These are phyloP conservation scores for Etia nguti DNA, from an alignment of 2,113 vertebrate genomes.

Conservation along the genomic window DNA sequence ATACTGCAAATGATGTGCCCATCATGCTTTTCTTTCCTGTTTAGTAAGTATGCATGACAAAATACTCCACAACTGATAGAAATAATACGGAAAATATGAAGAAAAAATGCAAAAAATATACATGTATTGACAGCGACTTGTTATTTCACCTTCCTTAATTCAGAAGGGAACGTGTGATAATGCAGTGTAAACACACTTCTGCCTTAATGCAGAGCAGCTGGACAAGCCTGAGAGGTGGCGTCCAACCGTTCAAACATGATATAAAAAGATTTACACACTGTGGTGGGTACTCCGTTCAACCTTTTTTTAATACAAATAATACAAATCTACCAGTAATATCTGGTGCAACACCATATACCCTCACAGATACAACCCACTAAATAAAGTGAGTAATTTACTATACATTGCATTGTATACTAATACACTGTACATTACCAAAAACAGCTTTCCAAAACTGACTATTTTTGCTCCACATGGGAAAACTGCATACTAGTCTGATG, in stretches of 20 bases:
- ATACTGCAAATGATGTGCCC: slow-evolving; percentile 26
- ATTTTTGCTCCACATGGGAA: neutral
- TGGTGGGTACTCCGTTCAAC: neutral
- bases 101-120: neutral
- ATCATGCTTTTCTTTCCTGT: slow-evolving; percentile 1
- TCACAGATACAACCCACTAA: slow-evolving; percentile 21
- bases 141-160: neutral
- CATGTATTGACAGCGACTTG: neutral
- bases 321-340: slow-evolving; percentile 24
- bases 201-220: slow-evolving; percentile 37
- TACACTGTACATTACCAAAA: neutral
- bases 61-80: neutral
- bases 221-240: slow-evolving; percentile 41
- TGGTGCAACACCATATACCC: neutral
- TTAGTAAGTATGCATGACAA: slow-evolving; percentile 1
- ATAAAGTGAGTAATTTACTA: neutral
- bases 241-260: slow-evolving; percentile 34
- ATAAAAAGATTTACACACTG: slow-evolving; percentile 3
- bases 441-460: neutral
- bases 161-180: neutral
- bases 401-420: neutral
- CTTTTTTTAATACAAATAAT: neutral
- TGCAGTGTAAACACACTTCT: neutral
- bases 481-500: neutral
- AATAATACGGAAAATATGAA: neutral